Conservation (phyloP, 2,888 invertebrate species). For the Spodoptera littoralis region DNA sequence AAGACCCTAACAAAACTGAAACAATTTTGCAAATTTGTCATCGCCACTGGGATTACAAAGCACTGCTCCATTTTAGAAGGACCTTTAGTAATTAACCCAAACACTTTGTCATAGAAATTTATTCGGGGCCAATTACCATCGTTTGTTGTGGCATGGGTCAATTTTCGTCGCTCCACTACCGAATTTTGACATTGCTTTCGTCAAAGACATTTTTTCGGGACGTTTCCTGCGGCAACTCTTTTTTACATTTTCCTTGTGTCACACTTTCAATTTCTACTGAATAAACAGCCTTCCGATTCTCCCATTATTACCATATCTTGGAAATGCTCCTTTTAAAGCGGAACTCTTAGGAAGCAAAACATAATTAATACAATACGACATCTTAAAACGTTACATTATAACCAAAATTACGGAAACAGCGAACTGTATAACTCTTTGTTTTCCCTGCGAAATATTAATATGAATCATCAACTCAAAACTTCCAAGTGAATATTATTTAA, state of each 20-base stretch:
- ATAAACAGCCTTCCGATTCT: neutral
- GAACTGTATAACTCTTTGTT: conserved; percentile 35
- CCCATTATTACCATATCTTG: neutral
- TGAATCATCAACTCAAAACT: conserved; percentile 32
- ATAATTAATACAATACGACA: conserved; percentile 8
- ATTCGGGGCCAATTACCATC: conserved; percentile 51
- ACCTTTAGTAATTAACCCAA: conserved; percentile 58
- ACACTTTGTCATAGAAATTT: conserved; percentile 57
- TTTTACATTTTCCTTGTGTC: neutral
- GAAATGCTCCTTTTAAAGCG: conserved; percentile 4
- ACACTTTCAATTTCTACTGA: neutral
- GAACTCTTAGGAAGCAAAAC: conserved; percentile 4
- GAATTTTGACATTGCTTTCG: conserved; percentile 3
- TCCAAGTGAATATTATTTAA: conserved; percentile 37
- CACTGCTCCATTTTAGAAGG: conserved; percentile 57
- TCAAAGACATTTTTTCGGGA: neutral
- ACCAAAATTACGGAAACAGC: conserved; percentile 30
- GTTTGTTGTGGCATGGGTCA: conserved; percentile 42
- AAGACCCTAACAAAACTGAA: conserved; percentile 59
- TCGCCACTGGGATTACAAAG: conserved; percentile 62
- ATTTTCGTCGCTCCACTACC: conserved; percentile 35
- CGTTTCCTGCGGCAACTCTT: neutral
- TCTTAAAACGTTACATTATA: conserved; percentile 25
- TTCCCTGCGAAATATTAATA: conserved; percentile 41
- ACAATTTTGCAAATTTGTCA: conserved; percentile 65